These are phyloP conservation scores for Branchinecta sandiegonensis DNA, from an alignment of 2,888 invertebrate species.

Conservation along the genomic window DNA sequence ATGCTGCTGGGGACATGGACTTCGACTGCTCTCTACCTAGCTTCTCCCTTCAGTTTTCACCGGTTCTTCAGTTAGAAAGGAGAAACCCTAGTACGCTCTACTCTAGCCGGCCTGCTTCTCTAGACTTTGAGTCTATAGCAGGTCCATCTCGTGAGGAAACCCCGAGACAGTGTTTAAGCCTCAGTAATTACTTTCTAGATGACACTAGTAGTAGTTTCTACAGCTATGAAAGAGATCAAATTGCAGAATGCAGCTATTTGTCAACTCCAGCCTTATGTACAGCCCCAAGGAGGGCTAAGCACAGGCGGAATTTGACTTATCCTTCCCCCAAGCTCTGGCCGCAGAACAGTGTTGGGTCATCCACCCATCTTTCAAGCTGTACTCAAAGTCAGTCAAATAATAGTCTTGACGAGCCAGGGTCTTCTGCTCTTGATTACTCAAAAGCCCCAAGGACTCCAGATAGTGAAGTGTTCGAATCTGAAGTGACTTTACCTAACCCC, in stretches of 20 bases:
- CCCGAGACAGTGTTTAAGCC: not conserved
- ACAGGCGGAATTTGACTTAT: not conserved
- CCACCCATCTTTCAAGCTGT: not conserved
- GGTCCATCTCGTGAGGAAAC: not conserved
- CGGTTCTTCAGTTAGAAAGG: no score
- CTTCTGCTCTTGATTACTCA: slow-evolving; percentile 2
- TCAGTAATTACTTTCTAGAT: not conserved
- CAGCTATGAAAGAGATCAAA: not conserved
- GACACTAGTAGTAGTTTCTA: not conserved
- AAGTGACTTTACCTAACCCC: not conserved
- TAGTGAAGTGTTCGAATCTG: slow-evolving; percentile 8
- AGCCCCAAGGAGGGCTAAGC: not conserved
- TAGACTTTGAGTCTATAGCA: slow-evolving; percentile 1
- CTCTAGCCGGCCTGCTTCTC: not conserved
- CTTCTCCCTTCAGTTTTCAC: not conserved
- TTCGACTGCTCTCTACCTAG: not conserved
- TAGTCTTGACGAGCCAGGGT: slow-evolving; percentile 1
- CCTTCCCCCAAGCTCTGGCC: not conserved
- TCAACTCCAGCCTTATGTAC: slow-evolving; percentile 5
- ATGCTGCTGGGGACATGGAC: not conserved
- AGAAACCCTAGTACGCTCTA: no score
- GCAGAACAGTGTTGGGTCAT: slow-evolving; percentile 11
- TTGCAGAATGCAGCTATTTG: not conserved
- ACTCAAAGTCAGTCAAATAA: slow-evolving; percentile 3
- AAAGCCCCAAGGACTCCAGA: slow-evolving; percentile 8